Evolutionary conservation across 1,140 invertebrate genomes (phyloP), one percentile per base, ranked within the genome.

Genomic region (Telenomus remus): DNA sequence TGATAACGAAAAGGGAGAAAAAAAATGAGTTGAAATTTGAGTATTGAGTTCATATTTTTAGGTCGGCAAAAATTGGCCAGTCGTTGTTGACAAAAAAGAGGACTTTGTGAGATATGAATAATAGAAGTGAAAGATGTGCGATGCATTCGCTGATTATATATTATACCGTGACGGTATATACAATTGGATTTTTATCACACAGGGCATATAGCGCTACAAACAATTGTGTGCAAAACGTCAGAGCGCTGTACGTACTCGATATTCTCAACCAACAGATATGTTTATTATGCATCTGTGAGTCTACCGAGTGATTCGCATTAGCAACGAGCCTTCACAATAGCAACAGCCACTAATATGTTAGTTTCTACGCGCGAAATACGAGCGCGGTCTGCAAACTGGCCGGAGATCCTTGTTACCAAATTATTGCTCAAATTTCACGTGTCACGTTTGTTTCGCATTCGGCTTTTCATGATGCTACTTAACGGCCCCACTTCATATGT

Each of bases 271-370:
- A 65, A 60, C 55, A 59, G 48, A 72, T 72, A 72, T 72, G 69
- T 72, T 72, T 65, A 65, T 72, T 75, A 69, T 64, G 68, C 57
- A 59, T 71, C 64, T 54, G 68, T 68, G 64, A 69, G 69, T 63
- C 48, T 11, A 59, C 57, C 75, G 69, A 77, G 57, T 72, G 75
- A 77, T 77, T 77, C 75, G 75, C 68, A 72, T 77, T 77, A 72
- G 64, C 54, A 64, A 46, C 64, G 57, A 66, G 33, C 68, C 47
- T 6, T 35, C 59, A 69, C 75, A 27, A 77, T 69, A 54, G 57
- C 10, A 53, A 13, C 11, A 59, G 34, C 27, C 9, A 69, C 64
- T 69, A 64, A 75, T 75, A 75, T 56, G 47, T 63, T 43, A 61
- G 19, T 56, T 68, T 44, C 55, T 46, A 27, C 34, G 19, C 19